phyloP scores from a whole-genome alignment of 1,140 invertebrate species.

The Lepidurus arcticus region DNA sequence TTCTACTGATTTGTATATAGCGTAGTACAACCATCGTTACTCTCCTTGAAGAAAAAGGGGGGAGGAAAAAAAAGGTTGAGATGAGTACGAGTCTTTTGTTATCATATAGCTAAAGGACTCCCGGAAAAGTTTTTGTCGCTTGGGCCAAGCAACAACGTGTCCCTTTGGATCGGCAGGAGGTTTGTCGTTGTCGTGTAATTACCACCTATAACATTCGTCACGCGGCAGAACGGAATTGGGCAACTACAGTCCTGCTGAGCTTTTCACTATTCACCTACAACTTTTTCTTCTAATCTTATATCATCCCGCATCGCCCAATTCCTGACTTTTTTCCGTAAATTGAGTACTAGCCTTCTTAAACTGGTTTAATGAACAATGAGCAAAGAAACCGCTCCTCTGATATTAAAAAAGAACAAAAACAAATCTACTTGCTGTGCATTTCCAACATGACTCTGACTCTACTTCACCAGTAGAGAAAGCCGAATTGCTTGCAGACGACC shows the following conservation, averaged over 20 bases:
- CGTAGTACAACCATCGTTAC: background rate
- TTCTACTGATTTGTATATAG: conserved; percentile 5
- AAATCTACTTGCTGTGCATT: no score
- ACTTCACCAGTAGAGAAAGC: no score
- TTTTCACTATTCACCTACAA: conserved; percentile 19
- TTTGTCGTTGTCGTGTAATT: conserved; percentile 22
- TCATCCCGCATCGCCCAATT: background rate
- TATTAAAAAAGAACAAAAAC: background rate
- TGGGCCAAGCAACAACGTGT: conserved; percentile 9
- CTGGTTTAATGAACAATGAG: background rate
- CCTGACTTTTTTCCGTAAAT: background rate
- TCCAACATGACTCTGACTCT: no score
- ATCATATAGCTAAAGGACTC: background rate
- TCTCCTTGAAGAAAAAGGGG: background rate
- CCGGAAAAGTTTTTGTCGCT: conserved; percentile 18
- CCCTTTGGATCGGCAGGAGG: conserved; percentile 20
- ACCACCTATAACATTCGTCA: conserved; percentile 18
- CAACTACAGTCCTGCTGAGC: conserved; percentile 7
- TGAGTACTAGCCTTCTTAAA: background rate
- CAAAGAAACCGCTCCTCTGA: background rate
- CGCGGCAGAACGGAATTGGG: conserved; percentile 16
- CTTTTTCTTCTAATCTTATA: background rate
- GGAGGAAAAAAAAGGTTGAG: background rate
- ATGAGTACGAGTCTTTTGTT: conserved; percentile 6
- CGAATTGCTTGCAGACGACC: background rate